Conservation (phyloP, 1,140 invertebrate species). For the Cryptotermes secundus region DNA sequence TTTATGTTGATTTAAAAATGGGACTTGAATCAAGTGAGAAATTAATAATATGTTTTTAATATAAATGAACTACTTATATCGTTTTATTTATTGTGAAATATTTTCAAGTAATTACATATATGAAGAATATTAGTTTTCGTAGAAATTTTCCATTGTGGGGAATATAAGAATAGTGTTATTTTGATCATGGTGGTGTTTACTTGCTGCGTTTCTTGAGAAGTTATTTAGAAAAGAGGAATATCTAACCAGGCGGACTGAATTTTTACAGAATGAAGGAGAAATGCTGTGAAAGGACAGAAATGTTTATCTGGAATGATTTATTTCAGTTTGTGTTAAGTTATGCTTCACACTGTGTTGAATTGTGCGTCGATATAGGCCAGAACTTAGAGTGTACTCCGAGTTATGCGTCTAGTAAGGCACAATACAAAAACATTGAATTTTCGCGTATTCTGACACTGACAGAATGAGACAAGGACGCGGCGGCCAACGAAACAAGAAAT, state of each 20-base stretch:
- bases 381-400: constrained; percentile 40
- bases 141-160: constrained; percentile 20
- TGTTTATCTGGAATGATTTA: constrained; percentile 37
- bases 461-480: constrained; percentile 55
- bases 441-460: constrained; percentile 44
- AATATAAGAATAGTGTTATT: constrained; percentile 32
- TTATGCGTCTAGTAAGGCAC: constrained; percentile 41
- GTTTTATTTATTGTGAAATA: background rate
- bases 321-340: constrained; percentile 32
- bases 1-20: constrained; percentile 29
- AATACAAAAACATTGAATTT: constrained; percentile 43
- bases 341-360: constrained; percentile 37
- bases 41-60: constrained; percentile 22
- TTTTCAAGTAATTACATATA: constrained; percentile 15
- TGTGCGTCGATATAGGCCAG: constrained; percentile 38
- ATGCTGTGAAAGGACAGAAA: constrained; percentile 37
- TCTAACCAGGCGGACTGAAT: constrained; percentile 38
- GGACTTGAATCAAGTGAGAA: constrained; percentile 28
- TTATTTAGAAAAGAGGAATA: constrained; percentile 46
- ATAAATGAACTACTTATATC: background rate
- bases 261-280: constrained; percentile 40
- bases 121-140: constrained; percentile 8
- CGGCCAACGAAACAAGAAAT: constrained; percentile 53
- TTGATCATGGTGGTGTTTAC: constrained; percentile 56
- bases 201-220: constrained; percentile 49